Evolutionary conservation across 2,113 vertebrate genomes (phyloP).

Genomic region (Channa argus): DNA sequence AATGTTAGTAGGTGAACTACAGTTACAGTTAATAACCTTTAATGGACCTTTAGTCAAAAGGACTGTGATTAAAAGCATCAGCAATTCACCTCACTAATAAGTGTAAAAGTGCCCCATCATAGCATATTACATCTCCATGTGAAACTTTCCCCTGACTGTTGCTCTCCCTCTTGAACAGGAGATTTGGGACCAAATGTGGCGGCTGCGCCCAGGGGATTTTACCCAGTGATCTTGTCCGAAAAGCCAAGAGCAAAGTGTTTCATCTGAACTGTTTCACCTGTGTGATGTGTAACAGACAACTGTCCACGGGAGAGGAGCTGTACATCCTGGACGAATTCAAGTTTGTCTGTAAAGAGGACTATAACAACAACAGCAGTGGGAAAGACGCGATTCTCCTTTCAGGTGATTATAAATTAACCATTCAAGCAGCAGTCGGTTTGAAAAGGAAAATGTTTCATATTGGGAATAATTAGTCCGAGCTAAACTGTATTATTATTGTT

Average conservation of each 20-base stretch:
- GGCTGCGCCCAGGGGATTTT: slow-evolving; percentile 97
- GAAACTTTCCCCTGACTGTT: slow-evolving; percentile 20
- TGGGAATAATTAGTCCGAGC: too few relatives aligned
- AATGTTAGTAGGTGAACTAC: background rate
- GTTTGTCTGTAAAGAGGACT: slow-evolving; percentile 99
- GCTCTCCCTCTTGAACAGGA: slow-evolving; percentile 80
- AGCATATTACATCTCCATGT: background rate
- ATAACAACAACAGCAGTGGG: slow-evolving; percentile 89
- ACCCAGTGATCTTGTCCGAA: slow-evolving; percentile 95
- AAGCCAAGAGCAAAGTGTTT: slow-evolving; percentile 97
- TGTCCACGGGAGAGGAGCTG: slow-evolving; percentile 98
- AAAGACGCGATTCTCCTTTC: slow-evolving; percentile 93
- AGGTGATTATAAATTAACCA: slow-evolving; percentile 57
- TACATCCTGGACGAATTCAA: slow-evolving; percentile 98
- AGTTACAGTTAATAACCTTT: background rate
- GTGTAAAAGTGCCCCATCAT: background rate
- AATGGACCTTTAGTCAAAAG: too few relatives aligned
- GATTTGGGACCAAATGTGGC: slow-evolving; percentile 97
- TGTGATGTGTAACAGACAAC: slow-evolving; percentile 98
- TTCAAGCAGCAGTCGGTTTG: background rate
- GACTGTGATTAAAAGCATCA: too few relatives aligned
- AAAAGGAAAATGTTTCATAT: too few relatives aligned
- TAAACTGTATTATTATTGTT: background rate
- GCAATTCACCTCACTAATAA: too few relatives aligned
- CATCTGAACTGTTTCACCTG: slow-evolving; percentile 99